Conservation (phyloP, 2,797 vertebrate genomes). For the Falco peregrinus region DNA sequence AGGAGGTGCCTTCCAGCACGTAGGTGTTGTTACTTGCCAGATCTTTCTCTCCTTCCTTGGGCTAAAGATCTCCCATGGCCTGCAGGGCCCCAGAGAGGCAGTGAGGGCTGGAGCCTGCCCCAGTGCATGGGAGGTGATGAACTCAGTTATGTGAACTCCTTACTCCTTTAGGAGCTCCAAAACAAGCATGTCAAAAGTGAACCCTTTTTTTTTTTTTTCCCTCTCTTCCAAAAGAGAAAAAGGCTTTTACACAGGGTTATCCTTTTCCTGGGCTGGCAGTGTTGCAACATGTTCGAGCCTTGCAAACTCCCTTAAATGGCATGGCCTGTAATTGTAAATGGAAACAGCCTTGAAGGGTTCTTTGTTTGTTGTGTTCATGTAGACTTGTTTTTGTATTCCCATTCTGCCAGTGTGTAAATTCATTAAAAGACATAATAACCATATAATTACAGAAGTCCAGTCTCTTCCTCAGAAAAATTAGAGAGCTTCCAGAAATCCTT, state of each 20-base stretch:
- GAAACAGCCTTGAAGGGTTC: neutral
- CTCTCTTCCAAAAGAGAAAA: neutral
- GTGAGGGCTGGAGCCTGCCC: neutral
- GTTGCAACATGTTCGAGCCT: neutral
- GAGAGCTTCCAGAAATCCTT: neutral
- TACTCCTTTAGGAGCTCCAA: neutral
- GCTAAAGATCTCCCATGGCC: conserved; percentile 1
- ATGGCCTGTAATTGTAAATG: neutral
- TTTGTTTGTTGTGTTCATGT: neutral
- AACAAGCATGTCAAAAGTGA: neutral
- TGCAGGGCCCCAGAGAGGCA: neutral
- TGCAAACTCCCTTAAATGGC: neutral
- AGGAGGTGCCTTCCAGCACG: neutral
- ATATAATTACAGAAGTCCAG: neutral
- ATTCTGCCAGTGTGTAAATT: neutral
- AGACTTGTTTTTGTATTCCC: neutral
- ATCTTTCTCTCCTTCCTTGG: neutral
- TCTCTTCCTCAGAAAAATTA: neutral
- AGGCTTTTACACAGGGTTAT: neutral
- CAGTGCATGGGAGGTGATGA: neutral
- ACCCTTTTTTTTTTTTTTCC: neutral
- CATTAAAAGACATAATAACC: neutral
- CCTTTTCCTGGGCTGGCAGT: neutral
- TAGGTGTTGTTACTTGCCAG: neutral
- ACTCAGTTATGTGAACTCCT: neutral